Conservation (phyloP, 2,888 invertebrate genomes). For the Limnephilus lunatus region DNA sequence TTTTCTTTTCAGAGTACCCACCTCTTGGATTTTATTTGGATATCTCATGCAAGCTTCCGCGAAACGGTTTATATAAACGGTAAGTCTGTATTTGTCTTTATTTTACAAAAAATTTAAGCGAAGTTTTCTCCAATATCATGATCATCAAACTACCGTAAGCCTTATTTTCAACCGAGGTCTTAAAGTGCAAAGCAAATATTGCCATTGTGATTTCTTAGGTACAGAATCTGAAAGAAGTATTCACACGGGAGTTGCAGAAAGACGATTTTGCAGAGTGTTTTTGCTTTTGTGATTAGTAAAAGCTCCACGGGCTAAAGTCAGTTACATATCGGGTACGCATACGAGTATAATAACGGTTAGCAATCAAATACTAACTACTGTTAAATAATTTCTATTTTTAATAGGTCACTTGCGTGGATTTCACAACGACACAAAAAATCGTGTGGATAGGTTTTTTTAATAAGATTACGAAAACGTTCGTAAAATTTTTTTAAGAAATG, state of each 20-base stretch:
- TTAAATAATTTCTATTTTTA: too few relatives aligned
- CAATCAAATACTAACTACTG: too few relatives aligned
- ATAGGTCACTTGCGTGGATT: too few relatives aligned
- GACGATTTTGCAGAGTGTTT: too few relatives aligned
- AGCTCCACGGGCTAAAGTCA: too few relatives aligned
- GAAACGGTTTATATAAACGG: background rate
- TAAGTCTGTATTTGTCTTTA: background rate
- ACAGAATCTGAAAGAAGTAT: background rate
- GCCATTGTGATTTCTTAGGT: background rate
- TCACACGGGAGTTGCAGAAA: background rate
- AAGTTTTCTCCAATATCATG: background rate
- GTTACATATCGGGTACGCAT: too few relatives aligned
- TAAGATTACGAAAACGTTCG: too few relatives aligned
- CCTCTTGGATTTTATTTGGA: background rate
- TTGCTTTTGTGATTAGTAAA: too few relatives aligned
- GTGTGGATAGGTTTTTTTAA: too few relatives aligned
- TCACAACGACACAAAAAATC: too few relatives aligned
- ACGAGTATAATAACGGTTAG: too few relatives aligned
- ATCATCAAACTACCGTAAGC: background rate
- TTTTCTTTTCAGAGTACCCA: background rate
- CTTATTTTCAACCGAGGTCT: background rate
- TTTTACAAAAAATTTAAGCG: background rate
- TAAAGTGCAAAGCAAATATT: background rate
- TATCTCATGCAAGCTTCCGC: background rate
- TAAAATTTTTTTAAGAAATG: too few relatives aligned